Evolutionary conservation across 2,888 invertebrate species (phyloP), one percentile per base, ranked within the genome.

Genomic region (Lasioglossum pauxillum): DNA sequence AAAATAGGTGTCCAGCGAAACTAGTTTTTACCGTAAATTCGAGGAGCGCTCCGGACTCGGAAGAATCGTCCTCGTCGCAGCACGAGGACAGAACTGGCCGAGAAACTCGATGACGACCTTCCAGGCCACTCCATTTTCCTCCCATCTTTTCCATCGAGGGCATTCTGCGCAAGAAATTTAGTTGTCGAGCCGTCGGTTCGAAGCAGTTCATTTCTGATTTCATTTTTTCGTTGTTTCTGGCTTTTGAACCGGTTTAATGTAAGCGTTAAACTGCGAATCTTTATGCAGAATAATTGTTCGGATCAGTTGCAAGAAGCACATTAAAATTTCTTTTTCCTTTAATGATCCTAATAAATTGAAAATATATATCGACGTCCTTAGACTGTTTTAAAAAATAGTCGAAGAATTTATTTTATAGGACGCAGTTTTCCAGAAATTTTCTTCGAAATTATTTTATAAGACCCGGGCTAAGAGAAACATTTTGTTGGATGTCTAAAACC

Each of bases 11-110:
- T 85, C 89, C 85, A 80, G 93, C 83, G 84, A 91, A 93, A 93
- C 93, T 92, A 93, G 93, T 93, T 93, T 93, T 93, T 93, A 93
- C 93, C 92, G 92, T 93, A 92, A 93, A 92, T 92, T 89, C 90
- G 88, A 84, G 81, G 77, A 83, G 75, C 41, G 53, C 53, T 72
- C 71, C 75, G 71, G 80, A 88, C 81, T 86, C 80, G 88, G 89
- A 79, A 87, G 90, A 88, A 83, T 89, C 67, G 69, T 69, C n/a
- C 23, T 69, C 67, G 84, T 90, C 84, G 84, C 31, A 73, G 69
- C 64, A 79, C 82, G 71, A 75, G 73, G 81, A 74, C 73, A 78
- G 57, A 57, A 41, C 73, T 44, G 74, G 67, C 82, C 80, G 83
- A 67, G 60, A 76, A 83, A 80, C 76, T 75, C 82, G 81, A 84